A percentile compares a stretch with the other conserved stretches of the same genome.
These are phyloP conservation scores for Rhagonycha lutea DNA, from an alignment of 2,888 invertebrate genomes.

Conservation along the genomic window DNA sequence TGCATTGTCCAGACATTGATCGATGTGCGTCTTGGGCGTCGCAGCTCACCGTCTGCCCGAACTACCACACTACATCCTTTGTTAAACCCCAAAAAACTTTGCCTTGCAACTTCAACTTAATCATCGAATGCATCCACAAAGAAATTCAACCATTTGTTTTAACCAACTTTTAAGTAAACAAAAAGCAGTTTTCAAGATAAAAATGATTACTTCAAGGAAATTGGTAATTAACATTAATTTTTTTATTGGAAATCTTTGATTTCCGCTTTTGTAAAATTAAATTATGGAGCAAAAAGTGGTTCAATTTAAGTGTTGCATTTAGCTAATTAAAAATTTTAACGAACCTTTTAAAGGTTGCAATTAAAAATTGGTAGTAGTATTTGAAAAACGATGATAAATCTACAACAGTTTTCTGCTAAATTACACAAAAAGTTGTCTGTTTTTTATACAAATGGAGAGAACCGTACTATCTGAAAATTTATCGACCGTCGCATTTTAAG, in stretches of 20 bases:
- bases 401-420: neutral
- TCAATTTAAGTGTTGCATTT: neutral
- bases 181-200: neutral
- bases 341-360: neutral
- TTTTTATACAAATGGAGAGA: neutral
- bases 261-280: neutral
- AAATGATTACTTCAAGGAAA: neutral
- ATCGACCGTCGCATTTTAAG: neutral
- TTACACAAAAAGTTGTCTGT: neutral
- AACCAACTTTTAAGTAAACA: neutral
- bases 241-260: neutral
- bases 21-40: conserved; percentile 68
- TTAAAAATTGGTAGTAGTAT: neutral
- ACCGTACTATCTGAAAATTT: neutral
- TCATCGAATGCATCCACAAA: conserved; percentile 39
- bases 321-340: neutral
- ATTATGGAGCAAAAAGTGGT: neutral
- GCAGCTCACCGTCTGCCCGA: conserved; percentile 58
- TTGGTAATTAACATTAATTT: neutral
- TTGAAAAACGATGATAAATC: neutral
- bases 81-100: conserved; percentile 22
- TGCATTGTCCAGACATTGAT: conserved; percentile 62
- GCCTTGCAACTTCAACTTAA: conserved; percentile 33
- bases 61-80: conserved; percentile 27
- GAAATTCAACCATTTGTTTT: conserved; percentile 15